Evolutionary conservation across 2,888 invertebrate species (phyloP), one percentile per base, ranked within the genome.

Genomic region (Sinopyrophorus schimmeli): DNA sequence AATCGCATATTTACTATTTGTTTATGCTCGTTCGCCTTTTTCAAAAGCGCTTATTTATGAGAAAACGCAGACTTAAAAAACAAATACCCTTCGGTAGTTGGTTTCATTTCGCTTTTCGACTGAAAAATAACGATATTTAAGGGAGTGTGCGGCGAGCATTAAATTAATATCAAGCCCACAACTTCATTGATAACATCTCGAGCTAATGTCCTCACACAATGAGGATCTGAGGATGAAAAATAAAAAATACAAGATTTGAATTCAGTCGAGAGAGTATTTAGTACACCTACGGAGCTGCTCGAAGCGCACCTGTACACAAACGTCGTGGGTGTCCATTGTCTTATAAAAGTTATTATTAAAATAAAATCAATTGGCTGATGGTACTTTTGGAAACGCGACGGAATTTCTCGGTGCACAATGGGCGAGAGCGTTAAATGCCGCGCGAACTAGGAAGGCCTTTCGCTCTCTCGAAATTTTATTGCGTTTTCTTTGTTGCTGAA

Each of bases 181-280:
- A 61, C 58, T n/a, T 60, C 57, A 58, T 58, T 59, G 70, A 70
- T 70, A 70, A 57, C 61, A 70, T 70, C 70, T 70, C 62, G 63
- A 70, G 70, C 70, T 69, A 71, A 72, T 72, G 71, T 70, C 71
- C 70, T 70, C 69, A 69, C 70, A 70, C 72, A 71, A 72, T 72
- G 70, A 70, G 68, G 67, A 70, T 67, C 71, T 61, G 62, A 62
- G 63, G n/a, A n/a, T n/a, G n/a, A 61, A 64, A 67, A 67, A 70
- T 69, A 67, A 70, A 70, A 68, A 69, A 62, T 63, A 65, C 59
- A 61, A 64, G 68, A 70, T 70, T 70, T 70, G 68, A 71, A 70
- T 70, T 69, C 68, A 65, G 65, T 66, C 69, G 67, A 67, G 67
- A 67, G 70, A 70, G 69, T 71, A 71, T 71, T 71, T 72, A 72